Evolutionary conservation across 2,113 vertebrate genomes (phyloP).

Genomic region (Entelurus aequoreus): DNA sequence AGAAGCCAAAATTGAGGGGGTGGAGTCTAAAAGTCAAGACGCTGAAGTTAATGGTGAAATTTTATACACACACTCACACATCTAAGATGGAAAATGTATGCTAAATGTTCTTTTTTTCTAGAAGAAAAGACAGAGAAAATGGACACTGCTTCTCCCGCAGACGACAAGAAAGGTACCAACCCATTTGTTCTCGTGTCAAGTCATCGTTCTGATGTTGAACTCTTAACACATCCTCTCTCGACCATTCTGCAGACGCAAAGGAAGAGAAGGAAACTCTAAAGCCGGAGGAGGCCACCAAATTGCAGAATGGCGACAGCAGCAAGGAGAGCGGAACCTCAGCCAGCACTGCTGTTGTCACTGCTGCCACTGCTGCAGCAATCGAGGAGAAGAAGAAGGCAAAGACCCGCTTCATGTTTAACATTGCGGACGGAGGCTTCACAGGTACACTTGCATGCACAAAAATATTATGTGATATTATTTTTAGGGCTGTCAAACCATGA

Average conservation of each 20-base stretch:
- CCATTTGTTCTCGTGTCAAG: neutral
- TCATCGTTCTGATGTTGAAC: neutral
- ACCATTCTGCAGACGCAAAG: slow-evolving; percentile 48
- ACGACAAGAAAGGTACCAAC: slow-evolving; percentile 61
- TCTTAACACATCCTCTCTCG: neutral
- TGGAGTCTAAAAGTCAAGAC: slow-evolving; percentile 79
- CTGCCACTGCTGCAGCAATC: neutral
- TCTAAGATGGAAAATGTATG: neutral
- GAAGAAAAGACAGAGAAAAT: slow-evolving; percentile 55
- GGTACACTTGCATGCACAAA: slow-evolving; percentile 62
- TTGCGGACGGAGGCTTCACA: slow-evolving; percentile 96
- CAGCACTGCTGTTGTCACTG: neutral
- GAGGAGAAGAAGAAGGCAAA: slow-evolving; percentile 86
- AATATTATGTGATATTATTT: too few relatives aligned
- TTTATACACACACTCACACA: neutral
- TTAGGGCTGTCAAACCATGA: too few relatives aligned
- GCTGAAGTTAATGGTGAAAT: slow-evolving; percentile 74
- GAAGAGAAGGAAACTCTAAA: slow-evolving; percentile 77
- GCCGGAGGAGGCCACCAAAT: slow-evolving; percentile 76
- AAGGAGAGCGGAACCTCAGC: slow-evolving; percentile 64
- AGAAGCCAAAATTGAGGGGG: slow-evolving; percentile 49
- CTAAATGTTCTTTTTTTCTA: neutral
- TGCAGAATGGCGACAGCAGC: slow-evolving; percentile 88
- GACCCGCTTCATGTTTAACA: slow-evolving; percentile 98
- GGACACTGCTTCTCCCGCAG: slow-evolving; percentile 37